These are phyloP conservation scores for Centropyge bicolor DNA, from an alignment of 2,797 vertebrate species.

Conservation along the genomic window DNA sequence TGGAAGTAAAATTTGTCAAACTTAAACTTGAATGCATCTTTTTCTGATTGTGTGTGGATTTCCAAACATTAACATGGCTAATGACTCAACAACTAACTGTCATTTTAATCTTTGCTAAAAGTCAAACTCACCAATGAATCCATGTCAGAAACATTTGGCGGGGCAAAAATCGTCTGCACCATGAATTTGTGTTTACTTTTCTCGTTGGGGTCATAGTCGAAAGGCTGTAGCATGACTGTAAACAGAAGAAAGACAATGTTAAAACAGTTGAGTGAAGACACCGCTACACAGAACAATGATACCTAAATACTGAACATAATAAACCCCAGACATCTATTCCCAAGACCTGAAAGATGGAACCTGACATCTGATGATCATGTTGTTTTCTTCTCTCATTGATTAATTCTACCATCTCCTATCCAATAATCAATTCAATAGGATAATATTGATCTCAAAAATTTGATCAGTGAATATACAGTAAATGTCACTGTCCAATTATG, in stretches of 20 bases:
- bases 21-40: neutral
- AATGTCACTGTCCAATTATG: neutral
- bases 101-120: neutral
- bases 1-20: neutral
- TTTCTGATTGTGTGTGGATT: neutral
- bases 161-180: conserved; percentile 98
- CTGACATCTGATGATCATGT: neutral
- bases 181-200: conserved; percentile 99
- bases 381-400: conserved; percentile 5
- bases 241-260: conserved; percentile 33
- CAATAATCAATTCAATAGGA: neutral
- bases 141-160: conserved; percentile 92
- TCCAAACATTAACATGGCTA: neutral
- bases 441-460: neutral
- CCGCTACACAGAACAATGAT: neutral
- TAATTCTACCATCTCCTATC: neutral
- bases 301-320: neutral
- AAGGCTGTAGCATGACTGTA: conserved; percentile 98
- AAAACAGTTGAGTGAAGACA: neutral
- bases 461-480: neutral
- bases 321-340: neutral
- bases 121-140: conserved; percentile 93
- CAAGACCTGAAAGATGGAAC: neutral
- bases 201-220: conserved; percentile 99
- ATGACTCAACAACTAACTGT: neutral